Evolutionary conservation across 2,797 vertebrate genomes (phyloP).

Genomic region (Synanceia verrucosa): DNA sequence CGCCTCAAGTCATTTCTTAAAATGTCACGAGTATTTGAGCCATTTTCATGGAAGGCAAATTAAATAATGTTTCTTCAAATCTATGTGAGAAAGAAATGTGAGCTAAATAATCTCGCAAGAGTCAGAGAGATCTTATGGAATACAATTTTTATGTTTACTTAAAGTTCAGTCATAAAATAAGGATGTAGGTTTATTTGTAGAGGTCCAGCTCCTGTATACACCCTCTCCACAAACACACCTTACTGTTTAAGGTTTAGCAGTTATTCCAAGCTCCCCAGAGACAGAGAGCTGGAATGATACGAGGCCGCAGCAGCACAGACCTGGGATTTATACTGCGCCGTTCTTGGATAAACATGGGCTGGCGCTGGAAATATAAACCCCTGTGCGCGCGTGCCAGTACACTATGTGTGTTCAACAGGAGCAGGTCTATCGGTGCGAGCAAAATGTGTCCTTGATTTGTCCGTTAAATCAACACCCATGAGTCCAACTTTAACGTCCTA

Average conservation of each 20-base stretch:
- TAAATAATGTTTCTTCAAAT: neutral
- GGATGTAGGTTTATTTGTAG: neutral
- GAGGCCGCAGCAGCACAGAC: slow-evolving; percentile 72
- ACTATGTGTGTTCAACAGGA: slow-evolving; percentile 57
- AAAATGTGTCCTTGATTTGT: slow-evolving; percentile 61
- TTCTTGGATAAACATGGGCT: slow-evolving; percentile 78
- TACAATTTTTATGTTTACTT: neutral
- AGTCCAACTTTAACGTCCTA: slow-evolving; percentile 7
- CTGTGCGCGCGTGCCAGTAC: slow-evolving; percentile 32
- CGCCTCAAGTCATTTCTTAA: neutral
- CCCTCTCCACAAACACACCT: slow-evolving; percentile 51
- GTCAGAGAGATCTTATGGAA: no score
- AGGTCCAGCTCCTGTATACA: neutral
- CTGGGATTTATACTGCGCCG: slow-evolving; percentile 72
- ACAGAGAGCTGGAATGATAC: slow-evolving; percentile 72
- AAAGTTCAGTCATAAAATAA: neutral
- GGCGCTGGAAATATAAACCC: slow-evolving; percentile 76
- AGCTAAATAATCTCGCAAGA: no score
- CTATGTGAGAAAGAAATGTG: neutral
- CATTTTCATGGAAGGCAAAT: neutral
- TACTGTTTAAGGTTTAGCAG: slow-evolving; percentile 78
- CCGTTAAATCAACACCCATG: slow-evolving; percentile 49
- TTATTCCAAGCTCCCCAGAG: slow-evolving; percentile 79
- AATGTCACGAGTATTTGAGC: neutral
- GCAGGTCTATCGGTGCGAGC: slow-evolving; percentile 39